Percentiles rank a stretch among this genome's conserved stretches.
These are phyloP conservation scores for Leuctra nigra DNA, from an alignment of 2,888 invertebrate species.

Conservation along the genomic window DNA sequence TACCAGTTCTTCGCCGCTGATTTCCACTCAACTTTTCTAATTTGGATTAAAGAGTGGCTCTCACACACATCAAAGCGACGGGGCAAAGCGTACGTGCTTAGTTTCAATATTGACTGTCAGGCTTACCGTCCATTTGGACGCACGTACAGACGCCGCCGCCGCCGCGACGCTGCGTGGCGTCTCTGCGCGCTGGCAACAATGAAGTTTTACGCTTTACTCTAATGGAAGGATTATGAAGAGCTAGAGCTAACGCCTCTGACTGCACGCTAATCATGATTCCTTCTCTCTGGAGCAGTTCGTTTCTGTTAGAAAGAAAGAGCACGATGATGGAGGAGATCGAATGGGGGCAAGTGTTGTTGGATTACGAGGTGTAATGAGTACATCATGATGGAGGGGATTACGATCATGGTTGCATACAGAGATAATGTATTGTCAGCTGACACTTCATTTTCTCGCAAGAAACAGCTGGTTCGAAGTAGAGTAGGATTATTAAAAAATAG, in stretches of 20 bases:
- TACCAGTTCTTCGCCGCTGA: too few species aligned
- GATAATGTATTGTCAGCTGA: too few species aligned
- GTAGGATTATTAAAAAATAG: too few species aligned
- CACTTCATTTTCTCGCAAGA: too few species aligned
- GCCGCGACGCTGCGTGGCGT: too few species aligned
- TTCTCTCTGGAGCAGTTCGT: slow-evolving; percentile 6
- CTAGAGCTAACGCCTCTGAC: neutral
- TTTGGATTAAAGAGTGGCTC: neutral
- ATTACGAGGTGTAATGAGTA: too few species aligned
- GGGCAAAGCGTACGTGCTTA: neutral
- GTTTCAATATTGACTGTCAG: slow-evolving; percentile 7
- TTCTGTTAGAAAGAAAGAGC: slow-evolving; percentile 2
- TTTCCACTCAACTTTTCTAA: slow-evolving; percentile 4
- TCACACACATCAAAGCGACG: neutral
- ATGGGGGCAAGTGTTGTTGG: too few species aligned
- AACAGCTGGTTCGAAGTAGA: too few species aligned
- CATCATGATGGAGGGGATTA: too few species aligned
- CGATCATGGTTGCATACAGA: too few species aligned
- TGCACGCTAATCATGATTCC: neutral
- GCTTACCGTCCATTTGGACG: neutral
- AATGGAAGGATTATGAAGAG: neutral
- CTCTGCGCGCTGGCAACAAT: too few species aligned
- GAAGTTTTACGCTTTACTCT: neutral
- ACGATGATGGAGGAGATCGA: too few species aligned
- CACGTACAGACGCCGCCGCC: neutral